Evolutionary conservation across 2,888 invertebrate genomes (phyloP), one percentile per base, ranked within the genome.

Genomic region (Aphidoletes aphidimyza): DNA sequence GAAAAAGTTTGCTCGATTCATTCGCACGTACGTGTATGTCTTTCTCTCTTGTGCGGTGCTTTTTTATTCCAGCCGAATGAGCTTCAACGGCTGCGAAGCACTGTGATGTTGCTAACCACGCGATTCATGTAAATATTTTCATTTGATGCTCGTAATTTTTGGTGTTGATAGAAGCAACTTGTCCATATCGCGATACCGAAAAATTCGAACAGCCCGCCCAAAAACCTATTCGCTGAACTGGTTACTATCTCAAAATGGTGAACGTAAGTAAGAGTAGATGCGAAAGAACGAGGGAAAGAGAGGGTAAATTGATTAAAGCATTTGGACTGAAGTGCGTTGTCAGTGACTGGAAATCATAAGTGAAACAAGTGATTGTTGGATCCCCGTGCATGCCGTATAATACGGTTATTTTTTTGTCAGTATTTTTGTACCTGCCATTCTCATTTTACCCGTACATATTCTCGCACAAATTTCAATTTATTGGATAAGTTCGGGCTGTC

Each of bases 121-220:
- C 69, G 69, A 17, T 30, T 69, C 69, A 69, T 69, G 69, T 69
- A 34, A 69, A 69, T 69, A 69, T 30, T 30, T 69, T 69, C 34
- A 69, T 69, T 30, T 14, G 34, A 30, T 14, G 69, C 69, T 14
- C 1, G 30, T 69, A 69, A 69, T 69, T 69, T 69, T 69, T 54
- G 47, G 30, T n/a, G 42, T 69, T 26, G 30, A 30, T 69, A 69
- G 30, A 69, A 69, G 26, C 30, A 34, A 69, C 34, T 69, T 69
- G 26, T 69, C 69, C 34, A 69, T 14, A 54, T 54, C 26, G 2
- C 54, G 54, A 54, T 22, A 26, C 8, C n/a, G 5, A 22, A 6
- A 22, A 54, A 26, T 26, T 26, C 9, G 49, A 26, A 26, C 1
- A 54, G 54, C 22, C n/a, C n/a, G n/a, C n/a, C n/a, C n/a, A n/a